Conservation (phyloP, 64 coral and sea anemone genomes). For the Dendrophyllia cribrosa region DNA sequence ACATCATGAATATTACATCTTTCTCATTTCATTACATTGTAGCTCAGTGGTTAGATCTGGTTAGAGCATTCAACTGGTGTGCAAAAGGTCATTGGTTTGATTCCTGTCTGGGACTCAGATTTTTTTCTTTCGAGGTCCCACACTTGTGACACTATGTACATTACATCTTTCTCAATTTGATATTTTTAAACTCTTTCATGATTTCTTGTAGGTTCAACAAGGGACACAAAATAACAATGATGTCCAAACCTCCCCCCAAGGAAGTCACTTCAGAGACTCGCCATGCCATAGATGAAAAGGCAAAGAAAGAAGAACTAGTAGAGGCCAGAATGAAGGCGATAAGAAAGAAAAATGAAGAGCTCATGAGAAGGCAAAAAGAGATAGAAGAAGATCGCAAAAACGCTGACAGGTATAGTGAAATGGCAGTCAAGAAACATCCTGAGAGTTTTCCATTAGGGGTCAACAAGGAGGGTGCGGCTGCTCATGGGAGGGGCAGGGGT, state of each 20-base stretch:
- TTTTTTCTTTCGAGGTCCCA: no score
- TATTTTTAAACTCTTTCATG: not conserved
- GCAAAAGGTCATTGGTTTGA: no score
- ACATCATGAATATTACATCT: no score
- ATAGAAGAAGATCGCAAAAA: constrained; percentile 91
- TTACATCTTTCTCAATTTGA: not conserved
- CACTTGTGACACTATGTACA: not conserved
- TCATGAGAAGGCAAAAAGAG: constrained; percentile 80
- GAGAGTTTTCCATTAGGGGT: constrained; percentile 6
- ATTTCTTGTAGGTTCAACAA: constrained; percentile 7
- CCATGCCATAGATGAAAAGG: constrained; percentile 65
- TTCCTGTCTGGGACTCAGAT: no score
- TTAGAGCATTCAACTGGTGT: no score
- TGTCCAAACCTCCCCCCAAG: not conserved
- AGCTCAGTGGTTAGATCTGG: no score
- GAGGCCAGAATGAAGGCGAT: constrained; percentile 86
- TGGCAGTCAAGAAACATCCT: constrained; percentile 34
- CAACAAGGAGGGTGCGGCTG: not conserved
- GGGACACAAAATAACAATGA: not conserved
- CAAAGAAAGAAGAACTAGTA: constrained; percentile 76
- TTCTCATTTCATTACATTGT: no score
- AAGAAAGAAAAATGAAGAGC: constrained; percentile 91
- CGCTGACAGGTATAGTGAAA: constrained; percentile 71
- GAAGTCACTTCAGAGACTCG: not conserved
- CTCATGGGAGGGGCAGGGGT: constrained; percentile 20